Evolutionary conservation across 2,113 vertebrate species (phyloP), one percentile per base, ranked within the genome.

Genomic region (Theristicus caerulescens): DNA sequence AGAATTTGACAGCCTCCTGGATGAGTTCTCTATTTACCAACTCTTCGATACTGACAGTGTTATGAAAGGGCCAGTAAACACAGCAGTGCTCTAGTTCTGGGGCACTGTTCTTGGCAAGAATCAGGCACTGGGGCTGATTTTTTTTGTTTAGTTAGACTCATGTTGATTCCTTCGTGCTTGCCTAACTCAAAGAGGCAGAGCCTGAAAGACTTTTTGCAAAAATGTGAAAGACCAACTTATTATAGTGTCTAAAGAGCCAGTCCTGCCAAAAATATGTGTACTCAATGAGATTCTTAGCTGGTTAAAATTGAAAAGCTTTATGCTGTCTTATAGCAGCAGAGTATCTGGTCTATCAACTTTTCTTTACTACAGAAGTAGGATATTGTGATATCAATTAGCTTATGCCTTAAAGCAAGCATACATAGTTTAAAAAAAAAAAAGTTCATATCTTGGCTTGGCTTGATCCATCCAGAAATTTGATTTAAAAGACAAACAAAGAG

Each of bases 1-100:
- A 97, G 97, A 96, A 95, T 94, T 96, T 97, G 97, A 98, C 97
- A 97, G 97, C 94, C 90, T 87, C 81, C 72, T 88, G 93, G 94
- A 96, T 90, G 93, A 95, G 93, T 89, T 95, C 93, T 97, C 94
- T 96, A 86, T 90, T 96, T 95, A 94, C 93, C 94, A 95, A 72
- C 80, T 96, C 95, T 93, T 96, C 54, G 34, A 90, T n/a, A 13
- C 66, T 79, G 95, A 96, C 90, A 94, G 84, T 72, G 97, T 97
- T 90, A 94, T 72, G 95, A 93, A 96, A 96, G 93, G 97, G 85
- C 96, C 90, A 66, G 90, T 66, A 93, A 97, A 82, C 95, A 94
- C 81, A 97, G 97, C 79, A 94, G n/a, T 34, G 79, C 93, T 29
- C 82, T 59, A 78, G 86, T 95, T 88, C 96, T 81, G 84, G 95